phyloP scores from a whole-genome alignment of 2,888 invertebrate genomes.

The Sarcophaga caerulescens region DNA sequence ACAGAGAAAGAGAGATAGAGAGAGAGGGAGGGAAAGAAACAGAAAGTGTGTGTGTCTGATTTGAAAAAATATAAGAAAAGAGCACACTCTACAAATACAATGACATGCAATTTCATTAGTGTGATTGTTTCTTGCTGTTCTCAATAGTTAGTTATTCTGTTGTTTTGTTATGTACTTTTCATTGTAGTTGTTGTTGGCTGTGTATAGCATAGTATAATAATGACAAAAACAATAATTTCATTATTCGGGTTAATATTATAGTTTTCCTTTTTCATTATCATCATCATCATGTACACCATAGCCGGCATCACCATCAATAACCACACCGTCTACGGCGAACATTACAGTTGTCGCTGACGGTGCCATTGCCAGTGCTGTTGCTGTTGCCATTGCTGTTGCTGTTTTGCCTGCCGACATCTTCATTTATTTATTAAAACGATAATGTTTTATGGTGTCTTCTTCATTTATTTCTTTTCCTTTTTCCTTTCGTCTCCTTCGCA shows the following conservation, averaged over 20 bases:
- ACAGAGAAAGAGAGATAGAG: too few species aligned
- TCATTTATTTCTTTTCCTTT: neutral
- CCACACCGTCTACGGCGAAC: neutral
- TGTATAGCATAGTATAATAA: slow-evolving; percentile 1
- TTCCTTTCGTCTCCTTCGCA: neutral
- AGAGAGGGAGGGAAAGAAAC: too few species aligned
- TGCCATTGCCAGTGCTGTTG: neutral
- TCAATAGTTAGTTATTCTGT: neutral
- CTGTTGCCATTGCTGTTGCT: neutral
- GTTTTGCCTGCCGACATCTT: neutral
- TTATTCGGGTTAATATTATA: slow-evolving; percentile 8
- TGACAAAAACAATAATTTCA: slow-evolving; percentile 3
- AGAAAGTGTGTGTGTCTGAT: too few species aligned
- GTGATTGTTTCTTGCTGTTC: neutral
- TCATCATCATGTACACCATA: neutral
- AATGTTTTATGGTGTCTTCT: neutral
- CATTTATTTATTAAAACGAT: neutral
- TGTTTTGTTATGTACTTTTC: neutral
- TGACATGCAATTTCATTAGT: neutral
- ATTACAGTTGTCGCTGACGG: neutral
- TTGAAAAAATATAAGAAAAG: neutral
- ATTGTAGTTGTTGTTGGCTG: neutral
- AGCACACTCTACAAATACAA: neutral
- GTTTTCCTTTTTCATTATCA: neutral
- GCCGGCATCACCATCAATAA: neutral